Conservation (phyloP, 2,888 invertebrate genomes). For the Acanthacorydalis orientalis region DNA sequence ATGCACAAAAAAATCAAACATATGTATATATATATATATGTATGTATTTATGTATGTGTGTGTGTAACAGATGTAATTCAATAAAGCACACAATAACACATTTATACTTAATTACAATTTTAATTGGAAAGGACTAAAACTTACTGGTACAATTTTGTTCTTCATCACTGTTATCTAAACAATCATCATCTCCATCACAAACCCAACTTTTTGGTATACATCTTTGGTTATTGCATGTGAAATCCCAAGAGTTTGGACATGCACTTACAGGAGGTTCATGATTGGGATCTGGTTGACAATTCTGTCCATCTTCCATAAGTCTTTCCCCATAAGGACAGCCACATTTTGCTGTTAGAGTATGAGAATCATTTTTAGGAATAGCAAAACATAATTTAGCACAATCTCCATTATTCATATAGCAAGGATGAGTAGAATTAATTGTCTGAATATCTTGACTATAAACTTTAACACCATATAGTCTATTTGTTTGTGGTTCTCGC, state of each 20-base stretch:
- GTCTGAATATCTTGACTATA: slow-evolving; percentile 62
- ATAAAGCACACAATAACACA: no score
- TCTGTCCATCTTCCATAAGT: slow-evolving; percentile 47
- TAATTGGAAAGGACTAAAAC: slow-evolving; percentile 17
- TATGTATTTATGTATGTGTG: no score
- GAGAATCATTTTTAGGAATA: slow-evolving; percentile 45
- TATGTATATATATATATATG: no score
- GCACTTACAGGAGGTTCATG: slow-evolving; percentile 76
- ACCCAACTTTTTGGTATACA: slow-evolving; percentile 91
- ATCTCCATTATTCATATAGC: slow-evolving; percentile 68
- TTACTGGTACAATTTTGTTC: slow-evolving; percentile 85
- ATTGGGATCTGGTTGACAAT: slow-evolving; percentile 64
- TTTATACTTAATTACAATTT: no score
- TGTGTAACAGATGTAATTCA: no score
- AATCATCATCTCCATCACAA: slow-evolving; percentile 93
- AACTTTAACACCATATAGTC: slow-evolving; percentile 78
- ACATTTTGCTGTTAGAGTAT: slow-evolving; percentile 48
- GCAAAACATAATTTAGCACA: slow-evolving; percentile 95
- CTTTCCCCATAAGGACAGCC: slow-evolving; percentile 90
- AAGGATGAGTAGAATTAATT: slow-evolving; percentile 58
- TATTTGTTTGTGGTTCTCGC: slow-evolving; percentile 75
- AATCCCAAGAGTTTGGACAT: slow-evolving; percentile 84
- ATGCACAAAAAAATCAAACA: no score
- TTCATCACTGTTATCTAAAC: slow-evolving; percentile 89
- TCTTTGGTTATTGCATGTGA: slow-evolving; percentile 81